Conservation (phyloP, 1,140 invertebrate genomes). For the Pseudomyrmex concolor region DNA sequence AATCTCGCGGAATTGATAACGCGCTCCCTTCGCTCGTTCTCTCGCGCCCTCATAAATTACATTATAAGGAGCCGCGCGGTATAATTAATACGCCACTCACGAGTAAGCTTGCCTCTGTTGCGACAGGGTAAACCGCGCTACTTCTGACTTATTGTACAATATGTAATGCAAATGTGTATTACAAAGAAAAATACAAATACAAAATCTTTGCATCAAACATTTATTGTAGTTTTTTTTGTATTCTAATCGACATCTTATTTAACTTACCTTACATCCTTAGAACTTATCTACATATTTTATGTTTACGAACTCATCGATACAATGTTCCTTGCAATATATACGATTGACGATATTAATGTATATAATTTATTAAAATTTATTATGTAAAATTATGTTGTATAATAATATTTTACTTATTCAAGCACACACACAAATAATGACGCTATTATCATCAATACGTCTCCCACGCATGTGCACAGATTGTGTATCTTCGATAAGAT, state of each 20-base stretch:
- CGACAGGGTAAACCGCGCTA: constrained; percentile 67
- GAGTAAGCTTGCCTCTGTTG: constrained; percentile 69
- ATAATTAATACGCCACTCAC: constrained; percentile 81
- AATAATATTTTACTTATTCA: constrained; percentile 6
- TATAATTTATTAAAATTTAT: neutral
- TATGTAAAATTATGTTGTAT: constrained; percentile 12
- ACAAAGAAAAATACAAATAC: neutral
- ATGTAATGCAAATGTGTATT: constrained; percentile 6
- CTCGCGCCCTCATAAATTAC: constrained; percentile 80
- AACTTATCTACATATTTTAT: neutral
- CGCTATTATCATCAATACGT: constrained; percentile 23
- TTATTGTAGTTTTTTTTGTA: neutral
- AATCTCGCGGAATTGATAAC: constrained; percentile 82
- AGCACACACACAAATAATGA: constrained; percentile 8
- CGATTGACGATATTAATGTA: neutral
- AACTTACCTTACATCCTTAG: neutral
- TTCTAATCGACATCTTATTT: constrained; percentile 7
- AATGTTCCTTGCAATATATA: neutral
- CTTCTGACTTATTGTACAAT: constrained; percentile 54
- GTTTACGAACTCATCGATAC: neutral
- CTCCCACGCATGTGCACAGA: neutral
- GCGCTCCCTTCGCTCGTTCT: constrained; percentile 73
- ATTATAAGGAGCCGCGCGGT: constrained; percentile 78
- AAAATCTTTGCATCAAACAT: neutral
- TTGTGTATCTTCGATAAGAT: constrained; percentile 50